Base-by-base conservation (phyloP, 2,797 vertebrate genomes). In the Capromys pilorides region DNA sequence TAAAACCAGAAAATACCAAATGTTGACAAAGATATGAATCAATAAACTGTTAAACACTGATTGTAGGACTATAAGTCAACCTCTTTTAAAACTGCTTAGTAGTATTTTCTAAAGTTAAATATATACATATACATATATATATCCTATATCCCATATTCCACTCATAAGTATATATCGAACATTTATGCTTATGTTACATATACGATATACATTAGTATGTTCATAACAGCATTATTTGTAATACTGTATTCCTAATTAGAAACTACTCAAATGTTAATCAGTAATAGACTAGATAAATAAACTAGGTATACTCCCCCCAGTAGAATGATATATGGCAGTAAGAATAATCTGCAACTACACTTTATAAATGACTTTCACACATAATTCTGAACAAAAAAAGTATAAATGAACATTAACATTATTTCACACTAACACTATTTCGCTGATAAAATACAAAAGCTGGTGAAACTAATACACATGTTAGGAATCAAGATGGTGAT, bases 251-350 rank as follows among this genome's bases (percentile, higher is more conserved):
- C 62, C 54, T 57, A 64, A 71, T 13, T 71, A 61, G 45, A 95
- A 91, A 83, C 69, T 41, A 90, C 28, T 61, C 81, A 89, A 95
- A 93, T 93, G 59, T 7, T 54, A 59, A 84, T 67, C 36, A 82
- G 36, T 31, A 79, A n/a, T 45, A 90, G 21, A 81, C 86, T 51
- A 33, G 62, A 84, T 84, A 31, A 88, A 88, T 54, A 88, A 89
- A 85, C 69, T 85, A 41, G 64, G 39, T 49, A 88, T 85, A 86
- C 33, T 66, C 13, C 73, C 73, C 61, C 51, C 33, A 81, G 41
- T n/a, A 10, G 26, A 75, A 67, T 86, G 77, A 33, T 61, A 90
- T 31, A 51, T 13, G n/a, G 24, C 39, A 73, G 77, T 54, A 71
- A 87, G 51, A 87, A 91, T 59, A 26, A 95, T 77, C 81, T 75